Percentiles rank a stretch among this genome's conserved stretches.
Evolutionary conservation across 2,113 vertebrate genomes (phyloP).

Genomic region (Aphyosemion australe): DNA sequence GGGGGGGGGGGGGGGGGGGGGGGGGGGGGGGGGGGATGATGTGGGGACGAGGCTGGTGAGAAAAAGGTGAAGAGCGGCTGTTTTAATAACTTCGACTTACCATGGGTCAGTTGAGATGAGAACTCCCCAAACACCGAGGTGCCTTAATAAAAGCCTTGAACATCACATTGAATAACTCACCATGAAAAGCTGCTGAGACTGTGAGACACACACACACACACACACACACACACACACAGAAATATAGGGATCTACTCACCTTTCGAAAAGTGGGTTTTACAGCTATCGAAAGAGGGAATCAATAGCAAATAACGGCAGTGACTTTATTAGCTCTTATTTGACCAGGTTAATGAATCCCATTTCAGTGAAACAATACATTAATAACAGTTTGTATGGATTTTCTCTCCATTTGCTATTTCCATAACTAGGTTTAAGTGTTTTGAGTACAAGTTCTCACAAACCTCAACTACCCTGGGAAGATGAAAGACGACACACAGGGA

Average conservation of each 20-base stretch:
- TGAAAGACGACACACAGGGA: not conserved
- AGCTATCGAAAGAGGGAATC: slow-evolving; percentile 40
- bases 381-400: slow-evolving; percentile 23
- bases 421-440: slow-evolving; percentile 31
- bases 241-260: slow-evolving; percentile 34
- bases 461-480: slow-evolving; percentile 14
- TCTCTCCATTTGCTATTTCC: slow-evolving; percentile 18
- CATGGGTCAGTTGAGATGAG: slow-evolving; percentile 70
- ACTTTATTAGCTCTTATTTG: slow-evolving; percentile 65
- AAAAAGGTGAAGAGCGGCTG: slow-evolving; percentile 40
- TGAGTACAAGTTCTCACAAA: slow-evolving; percentile 15
- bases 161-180: slow-evolving; percentile 69
- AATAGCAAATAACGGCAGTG: slow-evolving; percentile 45
- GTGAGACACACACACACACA: slow-evolving; percentile 8
- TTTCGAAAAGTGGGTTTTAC: slow-evolving; percentile 12
- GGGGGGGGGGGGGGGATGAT: slow-evolving; percentile 23
- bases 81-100: slow-evolving; percentile 78
- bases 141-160: slow-evolving; percentile 73
- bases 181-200: slow-evolving; percentile 37
- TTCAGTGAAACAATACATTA: slow-evolving; percentile 25
- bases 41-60: slow-evolving; percentile 40
- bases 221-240: no score
- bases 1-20: slow-evolving; percentile 30
- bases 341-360: slow-evolving; percentile 52
- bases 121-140: slow-evolving; percentile 64